Base-by-base conservation (phyloP, 1,140 invertebrate genomes). In the Neuroterus valhalla region DNA sequence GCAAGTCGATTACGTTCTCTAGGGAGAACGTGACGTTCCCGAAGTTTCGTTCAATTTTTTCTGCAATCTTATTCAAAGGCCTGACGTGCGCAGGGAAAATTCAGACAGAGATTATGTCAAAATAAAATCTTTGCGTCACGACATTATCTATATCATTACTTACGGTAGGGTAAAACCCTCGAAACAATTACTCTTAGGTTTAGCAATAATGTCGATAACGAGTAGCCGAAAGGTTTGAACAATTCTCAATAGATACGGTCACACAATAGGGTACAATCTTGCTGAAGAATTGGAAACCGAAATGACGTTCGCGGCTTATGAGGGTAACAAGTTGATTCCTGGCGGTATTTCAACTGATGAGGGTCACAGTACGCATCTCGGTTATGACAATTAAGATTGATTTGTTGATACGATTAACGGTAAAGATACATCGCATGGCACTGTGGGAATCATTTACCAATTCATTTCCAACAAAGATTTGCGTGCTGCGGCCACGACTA, bases 251-350 rank as follows among this genome's bases (percentile, higher is more conserved):
- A 62, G 68, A 17, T 44, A 70, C 12, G 68, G 74, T 14, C 62
- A 75, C 19, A 8, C 17, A n/a, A 19, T 71, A n/a, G 26, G 68
- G n/a, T 75, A 75, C 15, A 50, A 15, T 48, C 15, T 52, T 66
- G 26, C 55, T 15, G 46, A 71, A 69, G 68, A 75, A 67, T 14
- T 75, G 11, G 68, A 75, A n/a, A 71, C 69, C 10, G 55, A 67
- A 21, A n/a, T 72, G 11, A 67, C 71, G 0, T 67, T n/a, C 15
- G 19, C 66, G 12, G 26, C 66, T 8, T 3, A 26, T 5, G 43
- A 67, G 3, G 38, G 15, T 1, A 38, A 67, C 42, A 14, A 38
- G 15, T 15, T 42, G 14, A 42, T 67, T 42, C 66, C 66, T 2
- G 6, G 31, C 23, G 31, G 66, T 14, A 67, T 67, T 2, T 6